Percentiles rank a stretch among this genome's conserved stretches.
These are phyloP conservation scores for Heterodera carotae DNA, from an alignment of 1,140 invertebrate species.

Conservation along the genomic window DNA sequence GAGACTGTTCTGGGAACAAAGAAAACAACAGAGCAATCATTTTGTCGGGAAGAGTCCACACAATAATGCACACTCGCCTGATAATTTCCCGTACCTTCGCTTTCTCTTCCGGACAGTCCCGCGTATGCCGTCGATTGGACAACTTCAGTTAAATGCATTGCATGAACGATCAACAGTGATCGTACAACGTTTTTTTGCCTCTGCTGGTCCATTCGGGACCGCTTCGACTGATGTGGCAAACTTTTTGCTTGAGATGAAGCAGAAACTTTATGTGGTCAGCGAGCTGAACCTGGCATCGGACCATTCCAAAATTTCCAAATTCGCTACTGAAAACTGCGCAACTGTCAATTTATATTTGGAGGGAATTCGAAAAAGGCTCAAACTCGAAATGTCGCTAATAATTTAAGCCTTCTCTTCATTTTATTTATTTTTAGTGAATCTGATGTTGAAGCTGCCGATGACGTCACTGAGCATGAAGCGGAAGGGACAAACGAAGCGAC, in stretches of 20 bases:
- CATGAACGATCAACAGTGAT: not conserved
- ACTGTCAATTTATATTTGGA: slow-evolving; percentile 20
- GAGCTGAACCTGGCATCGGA: not conserved
- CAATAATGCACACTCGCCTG: not conserved
- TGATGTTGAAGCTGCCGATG: slow-evolving; percentile 36
- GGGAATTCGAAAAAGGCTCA: slow-evolving; percentile 23
- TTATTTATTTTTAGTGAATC: slow-evolving; percentile 43
- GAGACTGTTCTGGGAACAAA: not conserved
- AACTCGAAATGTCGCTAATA: slow-evolving; percentile 12
- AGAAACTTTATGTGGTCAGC: not conserved
- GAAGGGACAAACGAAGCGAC: slow-evolving; percentile 23
- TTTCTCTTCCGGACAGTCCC: slow-evolving; percentile 20
- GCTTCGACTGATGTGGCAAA: not conserved
- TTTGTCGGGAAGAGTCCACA: not conserved
- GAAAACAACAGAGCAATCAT: not conserved
- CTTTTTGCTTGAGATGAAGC: not conserved
- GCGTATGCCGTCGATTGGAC: not conserved
- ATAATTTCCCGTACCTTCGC: not conserved
- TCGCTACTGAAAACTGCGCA: not conserved
- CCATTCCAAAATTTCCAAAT: not conserved
- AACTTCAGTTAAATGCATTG: not conserved
- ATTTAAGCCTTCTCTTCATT: not conserved
- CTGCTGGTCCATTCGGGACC: not conserved
- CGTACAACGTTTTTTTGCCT: not conserved
- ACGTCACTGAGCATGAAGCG: slow-evolving; percentile 15